phyloP scores from a whole-genome alignment of 2,797 vertebrate genomes.

The Moxostoma hubbsi region DNA sequence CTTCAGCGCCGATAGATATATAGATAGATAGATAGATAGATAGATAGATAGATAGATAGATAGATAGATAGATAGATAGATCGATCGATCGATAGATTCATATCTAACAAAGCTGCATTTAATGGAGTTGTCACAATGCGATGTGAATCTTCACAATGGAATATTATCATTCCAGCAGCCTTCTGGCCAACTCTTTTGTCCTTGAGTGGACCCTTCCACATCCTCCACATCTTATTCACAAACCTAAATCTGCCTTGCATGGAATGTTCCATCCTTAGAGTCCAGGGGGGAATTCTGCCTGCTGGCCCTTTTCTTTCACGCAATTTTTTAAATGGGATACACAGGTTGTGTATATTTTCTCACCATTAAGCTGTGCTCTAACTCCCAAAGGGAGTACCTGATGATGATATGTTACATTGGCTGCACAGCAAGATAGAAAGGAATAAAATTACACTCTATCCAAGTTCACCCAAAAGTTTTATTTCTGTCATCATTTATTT shows the following conservation, averaged over 20 bases:
- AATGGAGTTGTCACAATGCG: neutral
- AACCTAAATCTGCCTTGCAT: constrained; percentile 63
- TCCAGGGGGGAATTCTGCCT: constrained; percentile 13
- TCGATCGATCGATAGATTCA: too few relatives aligned
- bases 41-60: too few relatives aligned
- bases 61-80: too few relatives aligned
- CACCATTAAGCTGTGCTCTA: constrained; percentile 1
- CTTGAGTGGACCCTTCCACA: constrained; percentile 19
- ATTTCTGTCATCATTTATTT: too few relatives aligned
- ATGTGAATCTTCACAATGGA: neutral
- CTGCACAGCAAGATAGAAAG: constrained; percentile 55
- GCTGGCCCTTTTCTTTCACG: neutral
- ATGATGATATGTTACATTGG: constrained; percentile 62
- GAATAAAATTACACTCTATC: neutral
- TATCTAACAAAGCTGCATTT: too few relatives aligned
- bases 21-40: too few relatives aligned
- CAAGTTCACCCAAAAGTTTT: too few relatives aligned
- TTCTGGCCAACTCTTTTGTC: neutral
- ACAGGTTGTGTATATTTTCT: neutral
- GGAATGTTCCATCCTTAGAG: constrained; percentile 64
- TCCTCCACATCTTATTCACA: constrained; percentile 58
- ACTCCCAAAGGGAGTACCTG: constrained; percentile 55
- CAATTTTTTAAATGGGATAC: constrained; percentile 1
- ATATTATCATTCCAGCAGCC: constrained; percentile 9
- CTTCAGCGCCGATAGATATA: too few relatives aligned